These are phyloP conservation scores for Xestia ashworthii DNA, from an alignment of 2,888 invertebrate genomes.

Conservation along the genomic window DNA sequence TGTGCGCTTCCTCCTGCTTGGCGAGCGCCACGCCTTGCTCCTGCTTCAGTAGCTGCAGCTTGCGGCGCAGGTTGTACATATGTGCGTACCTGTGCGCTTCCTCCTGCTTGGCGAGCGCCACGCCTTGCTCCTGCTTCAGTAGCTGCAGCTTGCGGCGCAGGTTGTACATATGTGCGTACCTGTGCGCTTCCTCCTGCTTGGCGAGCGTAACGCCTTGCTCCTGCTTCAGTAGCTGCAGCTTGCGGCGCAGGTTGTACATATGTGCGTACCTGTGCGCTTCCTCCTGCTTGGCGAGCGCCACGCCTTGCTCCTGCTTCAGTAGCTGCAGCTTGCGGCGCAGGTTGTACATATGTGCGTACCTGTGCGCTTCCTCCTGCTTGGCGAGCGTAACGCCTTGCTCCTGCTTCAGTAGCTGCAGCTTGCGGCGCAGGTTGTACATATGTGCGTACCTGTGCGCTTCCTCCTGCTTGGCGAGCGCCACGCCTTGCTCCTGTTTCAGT, in stretches of 20 bases:
- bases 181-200: too few relatives aligned
- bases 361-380: too few relatives aligned
- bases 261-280: conserved; percentile 92
- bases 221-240: too few relatives aligned
- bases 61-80: too few relatives aligned
- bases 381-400: too few relatives aligned
- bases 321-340: conserved; percentile 87
- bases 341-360: too few relatives aligned
- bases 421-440: too few relatives aligned
- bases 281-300: conserved; percentile 68
- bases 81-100: conserved; percentile 92
- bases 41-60: too few relatives aligned
- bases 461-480: conserved; percentile 68
- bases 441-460: conserved; percentile 92
- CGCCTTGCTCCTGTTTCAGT: conserved; percentile 91
- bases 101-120: conserved; percentile 68
- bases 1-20: conserved; percentile 92
- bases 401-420: too few relatives aligned
- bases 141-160: conserved; percentile 96
- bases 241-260: too few relatives aligned
- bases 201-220: too few relatives aligned
- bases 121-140: conserved; percentile 92
- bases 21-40: too few relatives aligned
- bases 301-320: conserved; percentile 96
- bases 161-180: conserved; percentile 81